These are phyloP conservation scores for Kryptolebias ocellatus DNA, from an alignment of 2,797 vertebrate genomes.

Conservation along the genomic window DNA sequence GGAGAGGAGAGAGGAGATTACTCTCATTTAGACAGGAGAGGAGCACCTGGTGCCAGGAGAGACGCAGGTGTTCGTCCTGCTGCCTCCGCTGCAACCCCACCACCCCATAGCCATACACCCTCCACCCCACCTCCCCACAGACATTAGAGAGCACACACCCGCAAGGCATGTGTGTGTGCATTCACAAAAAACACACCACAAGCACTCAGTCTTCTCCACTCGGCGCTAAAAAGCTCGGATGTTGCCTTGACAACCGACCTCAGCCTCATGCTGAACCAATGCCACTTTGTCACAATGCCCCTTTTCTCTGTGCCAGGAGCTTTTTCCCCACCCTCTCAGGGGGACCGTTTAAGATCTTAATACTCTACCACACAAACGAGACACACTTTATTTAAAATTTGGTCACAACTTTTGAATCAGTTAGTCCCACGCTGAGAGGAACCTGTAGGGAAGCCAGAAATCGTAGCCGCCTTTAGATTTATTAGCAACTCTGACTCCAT, in stretches of 20 bases:
- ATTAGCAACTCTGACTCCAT: conserved; percentile 17
- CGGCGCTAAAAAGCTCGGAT: conserved; percentile 50
- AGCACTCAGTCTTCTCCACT: conserved; percentile 50
- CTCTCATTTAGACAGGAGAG: conserved; percentile 80
- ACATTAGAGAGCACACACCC: conserved; percentile 63
- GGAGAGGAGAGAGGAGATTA: conserved; percentile 77
- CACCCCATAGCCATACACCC: conserved; percentile 65
- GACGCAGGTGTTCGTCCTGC: conserved; percentile 82
- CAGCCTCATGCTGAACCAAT: conserved; percentile 71
- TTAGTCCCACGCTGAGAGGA: conserved; percentile 17
- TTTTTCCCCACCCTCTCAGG: conserved; percentile 50
- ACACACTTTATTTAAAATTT: conserved; percentile 26
- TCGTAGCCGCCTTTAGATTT: conserved; percentile 3
- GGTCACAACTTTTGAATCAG: conserved; percentile 32
- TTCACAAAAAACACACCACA: conserved; percentile 28
- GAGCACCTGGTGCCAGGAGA: conserved; percentile 81
- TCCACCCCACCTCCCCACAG: conserved; percentile 39
- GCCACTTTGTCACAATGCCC: conserved; percentile 70
- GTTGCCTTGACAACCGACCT: conserved; percentile 79
- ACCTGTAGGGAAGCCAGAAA: conserved; percentile 14
- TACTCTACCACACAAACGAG: conserved; percentile 34
- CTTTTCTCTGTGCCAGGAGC: conserved; percentile 66
- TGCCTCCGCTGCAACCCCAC: conserved; percentile 60
- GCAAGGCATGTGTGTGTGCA: conserved; percentile 12
- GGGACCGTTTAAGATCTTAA: conserved; percentile 64